phyloP scores from a whole-genome alignment of 2,113 vertebrate species.

The Protobothrops flavoviridis region DNA sequence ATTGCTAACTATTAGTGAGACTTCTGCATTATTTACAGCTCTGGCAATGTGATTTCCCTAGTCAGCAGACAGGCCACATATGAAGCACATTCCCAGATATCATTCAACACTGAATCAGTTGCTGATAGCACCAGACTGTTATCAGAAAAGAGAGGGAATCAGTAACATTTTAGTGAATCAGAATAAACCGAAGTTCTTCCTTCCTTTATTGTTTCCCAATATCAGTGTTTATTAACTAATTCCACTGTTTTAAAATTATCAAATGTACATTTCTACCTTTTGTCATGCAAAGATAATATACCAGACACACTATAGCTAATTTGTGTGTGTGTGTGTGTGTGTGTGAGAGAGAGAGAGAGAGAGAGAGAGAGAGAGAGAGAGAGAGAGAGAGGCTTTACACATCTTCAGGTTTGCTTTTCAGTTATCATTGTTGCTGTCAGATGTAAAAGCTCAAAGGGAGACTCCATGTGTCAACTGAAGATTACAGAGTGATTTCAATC shows the following conservation, averaged over 20 bases:
- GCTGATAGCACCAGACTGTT: fast-evolving
- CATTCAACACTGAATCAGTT: not conserved
- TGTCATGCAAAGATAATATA: not conserved
- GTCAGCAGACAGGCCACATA: slow-evolving; percentile 12
- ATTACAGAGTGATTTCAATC: not conserved
- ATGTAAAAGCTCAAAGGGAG: not conserved
- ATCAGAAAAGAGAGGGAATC: not conserved
- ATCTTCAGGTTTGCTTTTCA: not conserved
- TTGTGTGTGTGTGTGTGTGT: not conserved
- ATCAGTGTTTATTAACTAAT: not conserved
- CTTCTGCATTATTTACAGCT: slow-evolving; percentile 45
- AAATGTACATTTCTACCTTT: not conserved
- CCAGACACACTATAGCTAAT: not conserved
- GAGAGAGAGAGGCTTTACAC: not conserved
- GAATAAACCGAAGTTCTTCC: not conserved
- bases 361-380: too few species aligned
- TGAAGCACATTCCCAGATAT: slow-evolving; percentile 9
- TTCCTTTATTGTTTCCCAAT: too few species aligned
- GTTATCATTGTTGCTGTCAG: not conserved
- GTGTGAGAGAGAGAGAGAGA: too few species aligned
- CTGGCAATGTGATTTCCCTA: slow-evolving; percentile 35
- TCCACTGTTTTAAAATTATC: not conserved
- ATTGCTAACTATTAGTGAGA: slow-evolving; percentile 32
- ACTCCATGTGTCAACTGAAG: not conserved
- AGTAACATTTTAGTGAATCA: not conserved